phyloP scores from a whole-genome alignment of 1,140 invertebrate species.

The Homalodisca vitripennis region DNA sequence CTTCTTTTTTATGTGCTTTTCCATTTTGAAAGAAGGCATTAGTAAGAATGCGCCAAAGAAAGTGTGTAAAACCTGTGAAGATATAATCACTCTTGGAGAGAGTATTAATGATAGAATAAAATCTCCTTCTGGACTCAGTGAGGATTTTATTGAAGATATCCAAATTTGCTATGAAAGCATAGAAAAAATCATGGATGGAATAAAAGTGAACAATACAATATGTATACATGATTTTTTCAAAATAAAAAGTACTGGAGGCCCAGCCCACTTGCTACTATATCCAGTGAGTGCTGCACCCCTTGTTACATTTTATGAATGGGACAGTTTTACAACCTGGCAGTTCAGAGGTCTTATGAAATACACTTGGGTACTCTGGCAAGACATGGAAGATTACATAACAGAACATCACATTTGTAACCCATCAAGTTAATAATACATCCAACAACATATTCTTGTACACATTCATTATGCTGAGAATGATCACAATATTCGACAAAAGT shows the following conservation, averaged over 20 bases:
- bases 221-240: not conserved
- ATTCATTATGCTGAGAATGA: no score
- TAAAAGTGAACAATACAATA: not conserved
- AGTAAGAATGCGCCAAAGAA: no score
- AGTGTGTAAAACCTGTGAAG: not conserved
- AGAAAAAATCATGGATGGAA: not conserved
- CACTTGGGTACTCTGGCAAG: not conserved
- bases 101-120: not conserved
- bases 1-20: no score
- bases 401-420: no score
- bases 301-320: not conserved
- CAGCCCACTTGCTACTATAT: not conserved
- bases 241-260: not conserved
- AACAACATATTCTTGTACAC: no score
- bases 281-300: not conserved
- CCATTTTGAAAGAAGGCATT: no score
- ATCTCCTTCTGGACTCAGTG: not conserved
- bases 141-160: not conserved
- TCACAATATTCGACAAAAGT: no score
- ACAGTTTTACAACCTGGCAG: not conserved
- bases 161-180: slow-evolving; percentile 1
- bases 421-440: no score
- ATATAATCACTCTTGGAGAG: not conserved
- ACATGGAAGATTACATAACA: not conserved
- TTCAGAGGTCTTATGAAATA: slow-evolving; percentile 8